Evolutionary conservation across 2,797 vertebrate species (phyloP), one percentile per base, ranked within the genome.

Genomic region (Spondyliosoma cantharus): DNA sequence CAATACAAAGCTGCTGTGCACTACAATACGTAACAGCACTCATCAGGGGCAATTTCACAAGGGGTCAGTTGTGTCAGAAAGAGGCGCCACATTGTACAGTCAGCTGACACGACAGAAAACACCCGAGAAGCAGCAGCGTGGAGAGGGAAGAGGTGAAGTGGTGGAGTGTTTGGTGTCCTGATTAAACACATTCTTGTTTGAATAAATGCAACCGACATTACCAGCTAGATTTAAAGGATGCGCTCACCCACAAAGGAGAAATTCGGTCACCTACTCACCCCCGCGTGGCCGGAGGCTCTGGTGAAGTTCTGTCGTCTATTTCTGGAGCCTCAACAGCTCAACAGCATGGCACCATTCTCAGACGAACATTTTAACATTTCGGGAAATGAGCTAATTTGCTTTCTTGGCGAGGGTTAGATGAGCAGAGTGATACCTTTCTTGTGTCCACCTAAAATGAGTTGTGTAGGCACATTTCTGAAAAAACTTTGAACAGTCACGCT

Each of bases 1-100:
- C 37, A 48, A 49, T 45, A 53, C 71, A 59, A 20, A 72, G 61
- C 64, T 49, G 29, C 17, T 61, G 43, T 49, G 25, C 63, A 50
- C 71, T 7, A 19, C 46, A 64, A 46, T 42, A 52, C 25, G 59
- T 45, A 77, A 49, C 42, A 19, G 63, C 63, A 12, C 22, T 83
- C 67, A 85, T 80, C 67, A 78, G 48, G 46, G 61, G 66, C 71
- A 59, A 71, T 81, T 77, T 84, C 66, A 72, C 62, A 48, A 48
- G 15, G 22, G 79, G 57, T 82, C 64, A 65, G 69, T 53, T 17
- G 37, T 76, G 65, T 85, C 69, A 71, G 74, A 69, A 22, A 56
- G 72, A 70, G 50, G 37, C 50, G 66, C 27, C 49, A 56, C 71
- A 70, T 84, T 53, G 70, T 52, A 19, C 27, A 74, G 62, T 52